These are phyloP conservation scores for Gobiocypris rarus DNA, from an alignment of 2,113 vertebrate genomes.

Conservation along the genomic window DNA sequence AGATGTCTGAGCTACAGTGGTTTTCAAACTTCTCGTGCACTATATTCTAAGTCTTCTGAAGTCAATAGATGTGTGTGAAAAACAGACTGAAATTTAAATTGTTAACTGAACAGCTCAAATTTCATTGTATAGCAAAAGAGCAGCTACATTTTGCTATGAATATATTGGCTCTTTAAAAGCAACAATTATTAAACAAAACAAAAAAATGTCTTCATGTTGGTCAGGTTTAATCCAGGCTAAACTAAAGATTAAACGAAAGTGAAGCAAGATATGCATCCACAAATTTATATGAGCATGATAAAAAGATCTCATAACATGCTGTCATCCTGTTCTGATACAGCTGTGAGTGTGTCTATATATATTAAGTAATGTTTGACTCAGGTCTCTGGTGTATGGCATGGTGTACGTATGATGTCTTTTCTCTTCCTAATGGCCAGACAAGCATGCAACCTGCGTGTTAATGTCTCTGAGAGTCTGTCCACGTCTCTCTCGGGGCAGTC, in stretches of 20 bases:
- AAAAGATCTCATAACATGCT: neutral
- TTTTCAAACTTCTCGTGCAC: neutral
- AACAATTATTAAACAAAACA: neutral
- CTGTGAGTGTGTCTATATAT: constrained; percentile 22
- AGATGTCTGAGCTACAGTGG: neutral
- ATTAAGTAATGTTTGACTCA: constrained; percentile 41
- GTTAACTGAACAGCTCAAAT: neutral
- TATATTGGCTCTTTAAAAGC: neutral
- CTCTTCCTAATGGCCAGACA: constrained; percentile 46
- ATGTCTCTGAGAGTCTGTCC: constrained; percentile 48
- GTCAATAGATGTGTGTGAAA: neutral
- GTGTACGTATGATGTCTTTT: constrained; percentile 44
- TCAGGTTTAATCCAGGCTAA: neutral
- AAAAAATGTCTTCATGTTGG: neutral
- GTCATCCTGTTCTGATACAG: constrained; percentile 3
- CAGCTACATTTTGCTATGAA: neutral
- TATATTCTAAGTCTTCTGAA: neutral
- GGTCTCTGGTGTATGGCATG: constrained; percentile 1
- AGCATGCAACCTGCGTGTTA: constrained; percentile 46
- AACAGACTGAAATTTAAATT: neutral
- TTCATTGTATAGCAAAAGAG: neutral
- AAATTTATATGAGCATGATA: neutral
- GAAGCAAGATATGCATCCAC: neutral
- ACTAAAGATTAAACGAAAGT: neutral
- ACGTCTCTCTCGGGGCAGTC: constrained; percentile 27